phyloP scores from a whole-genome alignment of 2,888 invertebrate genomes.

The Calameuta pallipes region DNA sequence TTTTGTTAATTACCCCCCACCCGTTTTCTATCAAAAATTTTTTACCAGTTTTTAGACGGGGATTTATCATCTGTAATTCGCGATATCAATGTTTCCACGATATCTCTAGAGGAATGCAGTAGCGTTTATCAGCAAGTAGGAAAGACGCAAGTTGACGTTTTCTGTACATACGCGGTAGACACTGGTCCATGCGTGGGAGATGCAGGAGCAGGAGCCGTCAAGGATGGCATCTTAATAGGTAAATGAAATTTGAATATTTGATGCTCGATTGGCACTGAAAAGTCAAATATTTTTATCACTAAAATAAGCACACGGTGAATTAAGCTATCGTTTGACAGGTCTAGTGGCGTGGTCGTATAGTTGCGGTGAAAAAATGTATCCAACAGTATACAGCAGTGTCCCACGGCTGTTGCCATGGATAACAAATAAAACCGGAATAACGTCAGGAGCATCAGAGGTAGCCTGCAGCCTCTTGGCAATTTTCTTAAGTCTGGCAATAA shows the following conservation, averaged over 20 bases:
- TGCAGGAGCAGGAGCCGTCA: conserved; percentile 45
- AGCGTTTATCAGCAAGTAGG: conserved; percentile 21
- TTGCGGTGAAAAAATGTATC: conserved; percentile 23
- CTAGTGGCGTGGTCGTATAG: too few relatives aligned
- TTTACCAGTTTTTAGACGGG: conserved; percentile 36
- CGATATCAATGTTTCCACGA: conserved; percentile 31
- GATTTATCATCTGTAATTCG: conserved; percentile 37
- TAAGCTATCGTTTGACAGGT: too few relatives aligned
- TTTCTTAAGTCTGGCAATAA: neutral
- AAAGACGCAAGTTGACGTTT: conserved; percentile 41
- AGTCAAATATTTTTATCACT: too few relatives aligned
- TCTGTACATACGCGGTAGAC: conserved; percentile 36
- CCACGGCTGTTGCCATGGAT: conserved; percentile 45
- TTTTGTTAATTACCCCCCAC: too few relatives aligned
- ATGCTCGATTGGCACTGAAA: too few relatives aligned
- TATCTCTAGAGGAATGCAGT: conserved; percentile 35
- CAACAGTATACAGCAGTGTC: conserved; percentile 44
- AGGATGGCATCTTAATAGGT: conserved; percentile 39
- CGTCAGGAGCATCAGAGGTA: neutral
- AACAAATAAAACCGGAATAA: conserved; percentile 31
- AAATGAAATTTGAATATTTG: conserved; percentile 6
- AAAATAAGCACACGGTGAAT: too few relatives aligned
- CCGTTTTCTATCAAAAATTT: neutral
- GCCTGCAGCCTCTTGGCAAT: neutral
- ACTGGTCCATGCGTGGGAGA: conserved; percentile 48